Percentiles rank a stretch among this genome's conserved stretches.
Evolutionary conservation across 1,140 invertebrate genomes (phyloP).

Genomic region (Drosophila busckii): DNA sequence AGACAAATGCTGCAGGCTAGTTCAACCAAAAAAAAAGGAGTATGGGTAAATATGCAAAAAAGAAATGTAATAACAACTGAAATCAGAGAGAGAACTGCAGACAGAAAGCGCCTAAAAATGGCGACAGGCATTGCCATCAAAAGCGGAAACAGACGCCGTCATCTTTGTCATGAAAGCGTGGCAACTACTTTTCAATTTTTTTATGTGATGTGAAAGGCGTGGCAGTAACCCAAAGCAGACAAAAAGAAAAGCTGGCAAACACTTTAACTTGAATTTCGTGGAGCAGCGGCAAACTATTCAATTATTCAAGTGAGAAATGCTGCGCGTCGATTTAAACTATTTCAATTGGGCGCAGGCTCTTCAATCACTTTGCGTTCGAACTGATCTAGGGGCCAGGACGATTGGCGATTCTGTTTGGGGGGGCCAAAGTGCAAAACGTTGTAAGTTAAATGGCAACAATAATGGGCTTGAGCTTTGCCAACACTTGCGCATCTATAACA

Average conservation of each 20-base stretch:
- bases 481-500: not conserved
- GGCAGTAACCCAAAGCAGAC: constrained; percentile 2
- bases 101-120: constrained; percentile 59
- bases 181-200: constrained; percentile 38
- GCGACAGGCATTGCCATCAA: constrained; percentile 40
- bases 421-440: constrained; percentile 71
- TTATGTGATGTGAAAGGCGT: not conserved
- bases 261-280: too few relatives aligned
- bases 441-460: constrained; percentile 77
- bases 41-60: not conserved
- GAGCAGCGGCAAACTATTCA: too few relatives aligned
- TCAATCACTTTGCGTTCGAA: too few relatives aligned
- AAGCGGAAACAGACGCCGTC: constrained; percentile 58
- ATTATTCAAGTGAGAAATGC: too few relatives aligned
- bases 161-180: constrained; percentile 59
- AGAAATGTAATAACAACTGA: not conserved
- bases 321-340: too few relatives aligned
- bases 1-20: constrained; percentile 30
- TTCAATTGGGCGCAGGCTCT: too few relatives aligned
- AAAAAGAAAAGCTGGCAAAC: too few relatives aligned
- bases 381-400: too few relatives aligned
- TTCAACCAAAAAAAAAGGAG: not conserved
- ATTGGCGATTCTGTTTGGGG: too few relatives aligned
- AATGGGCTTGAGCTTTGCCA: constrained; percentile 50
- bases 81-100: constrained; percentile 3